A percentile compares a stretch with the other conserved stretches of the same genome.
Evolutionary conservation across 2,888 invertebrate genomes (phyloP).

Genomic region (Ophonus ardosiacus): DNA sequence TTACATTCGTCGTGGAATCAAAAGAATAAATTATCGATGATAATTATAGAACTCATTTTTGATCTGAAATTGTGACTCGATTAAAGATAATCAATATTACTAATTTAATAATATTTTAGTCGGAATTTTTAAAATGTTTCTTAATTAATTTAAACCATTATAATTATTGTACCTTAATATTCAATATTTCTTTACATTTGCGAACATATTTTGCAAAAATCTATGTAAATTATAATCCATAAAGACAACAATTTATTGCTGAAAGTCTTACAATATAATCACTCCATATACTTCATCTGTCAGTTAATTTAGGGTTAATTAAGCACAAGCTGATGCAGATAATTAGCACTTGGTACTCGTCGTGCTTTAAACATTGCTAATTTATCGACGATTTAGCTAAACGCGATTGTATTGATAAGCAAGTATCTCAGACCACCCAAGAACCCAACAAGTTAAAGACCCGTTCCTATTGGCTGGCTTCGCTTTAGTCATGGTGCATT

Average conservation of each 20-base stretch:
- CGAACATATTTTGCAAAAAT: background rate
- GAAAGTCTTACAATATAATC: slow-evolving; percentile 19
- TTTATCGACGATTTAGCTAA: slow-evolving; percentile 53
- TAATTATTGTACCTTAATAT: background rate
- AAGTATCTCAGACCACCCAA: slow-evolving; percentile 39
- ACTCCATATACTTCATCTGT: slow-evolving; percentile 44
- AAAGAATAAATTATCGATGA: no score
- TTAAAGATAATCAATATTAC: no score
- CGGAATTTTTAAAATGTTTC: no score
- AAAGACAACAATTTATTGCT: slow-evolving; percentile 12
- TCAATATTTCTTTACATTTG: background rate
- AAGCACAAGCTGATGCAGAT: slow-evolving; percentile 35
- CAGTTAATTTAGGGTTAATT: slow-evolving; percentile 50
- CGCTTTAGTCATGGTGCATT: slow-evolving; percentile 36
- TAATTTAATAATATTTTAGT: no score
- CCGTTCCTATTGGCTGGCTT: slow-evolving; percentile 6
- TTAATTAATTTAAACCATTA: no score
- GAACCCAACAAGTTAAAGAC: background rate
- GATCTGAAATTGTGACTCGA: no score
- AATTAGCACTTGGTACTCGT: slow-evolving; percentile 47
- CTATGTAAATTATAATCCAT: slow-evolving; percentile 25
- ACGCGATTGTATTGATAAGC: slow-evolving; percentile 47
- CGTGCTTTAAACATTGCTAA: slow-evolving; percentile 49
- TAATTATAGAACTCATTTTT: no score
- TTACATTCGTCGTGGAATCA: no score